Base-by-base conservation (phyloP, 2,888 invertebrate species). In the Dexiosoma caninum region DNA sequence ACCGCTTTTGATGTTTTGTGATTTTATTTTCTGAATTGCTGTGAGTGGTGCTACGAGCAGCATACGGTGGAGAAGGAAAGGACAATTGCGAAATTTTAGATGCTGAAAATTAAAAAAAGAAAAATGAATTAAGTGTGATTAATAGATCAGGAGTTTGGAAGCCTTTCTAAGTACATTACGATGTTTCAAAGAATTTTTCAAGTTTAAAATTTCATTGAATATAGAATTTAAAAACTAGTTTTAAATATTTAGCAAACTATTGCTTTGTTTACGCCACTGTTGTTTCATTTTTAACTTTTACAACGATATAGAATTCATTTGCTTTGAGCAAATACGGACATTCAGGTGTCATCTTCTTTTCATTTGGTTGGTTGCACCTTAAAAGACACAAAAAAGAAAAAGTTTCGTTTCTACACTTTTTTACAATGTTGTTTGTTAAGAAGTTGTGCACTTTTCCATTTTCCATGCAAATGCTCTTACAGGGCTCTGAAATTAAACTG, bases 331-430 rank as follows among this genome's bases (percentile, higher is more conserved):
- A 77, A 77, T 64, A 66, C 42, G 64, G 64, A 71, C 70, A 57
- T 32, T 55, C 55, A 70, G 70, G 70, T 78, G 77, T 78, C 77
- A 71, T 78, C 64, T 71, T 71, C 70, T 64, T 66, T 66, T 69
- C 62, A 77, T 71, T 80, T 71, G 66, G 51, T 60, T 57, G 80
- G 75, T 71, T 80, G 70, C 81, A 74, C 74, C 69, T 77, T 69
- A 77, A 74, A 74, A 69, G 69, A 60, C 53, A 23, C 30, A 37
- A 21, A 55, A 64, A 37, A 21, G 44, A 64, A 6, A 14, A 55
- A 32, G 8, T 30, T 53, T 60, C 12, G 14, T 46, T 59, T n/a
- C 32, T 9, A 12, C 21, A 40, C 30, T 44, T 60, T 4, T 37
- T 10, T 37, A n/a, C 4, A 32, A 51, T 46, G 37, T n/a, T n/a